These are phyloP conservation scores for Ophiodon elongatus DNA, from an alignment of 2,113 vertebrate species.

Conservation along the genomic window DNA sequence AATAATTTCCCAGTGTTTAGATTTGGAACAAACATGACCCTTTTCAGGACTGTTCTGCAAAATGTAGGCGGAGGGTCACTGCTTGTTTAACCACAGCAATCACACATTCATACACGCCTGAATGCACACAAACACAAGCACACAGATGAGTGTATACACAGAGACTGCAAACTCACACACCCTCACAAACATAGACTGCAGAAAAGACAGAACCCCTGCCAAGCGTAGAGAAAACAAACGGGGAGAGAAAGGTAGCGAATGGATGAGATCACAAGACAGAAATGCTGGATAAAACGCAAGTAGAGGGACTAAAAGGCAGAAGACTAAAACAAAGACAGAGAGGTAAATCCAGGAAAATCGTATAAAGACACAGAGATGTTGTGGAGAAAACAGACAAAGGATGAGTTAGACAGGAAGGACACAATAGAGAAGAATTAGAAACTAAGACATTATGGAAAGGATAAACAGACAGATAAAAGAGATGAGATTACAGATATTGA, in stretches of 20 bases:
- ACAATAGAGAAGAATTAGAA: slow-evolving; percentile 35
- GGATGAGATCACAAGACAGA: slow-evolving; percentile 33
- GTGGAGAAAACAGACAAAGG: slow-evolving; percentile 26
- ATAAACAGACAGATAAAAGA: not conserved
- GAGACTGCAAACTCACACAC: slow-evolving; percentile 25
- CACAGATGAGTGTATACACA: slow-evolving; percentile 30
- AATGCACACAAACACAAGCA: slow-evolving; percentile 39
- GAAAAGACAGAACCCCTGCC: slow-evolving; percentile 50
- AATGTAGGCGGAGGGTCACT: not conserved
- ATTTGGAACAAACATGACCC: not conserved
- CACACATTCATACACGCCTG: slow-evolving; percentile 37
- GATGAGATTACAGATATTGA: not conserved
- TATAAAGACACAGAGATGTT: slow-evolving; percentile 24
- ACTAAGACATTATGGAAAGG: slow-evolving; percentile 21
- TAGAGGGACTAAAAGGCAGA: slow-evolving; percentile 1
- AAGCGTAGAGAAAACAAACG: slow-evolving; percentile 48
- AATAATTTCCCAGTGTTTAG: not conserved
- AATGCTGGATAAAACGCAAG: slow-evolving; percentile 44
- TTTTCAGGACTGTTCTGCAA: not conserved
- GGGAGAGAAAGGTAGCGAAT: slow-evolving; percentile 33
- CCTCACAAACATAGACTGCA: slow-evolving; percentile 41
- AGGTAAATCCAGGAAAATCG: slow-evolving; percentile 43
- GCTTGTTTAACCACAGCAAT: slow-evolving; percentile 18
- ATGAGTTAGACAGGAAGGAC: slow-evolving; percentile 9
- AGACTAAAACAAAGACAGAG: slow-evolving; percentile 33